phyloP scores from a whole-genome alignment of 2,888 invertebrate species.

The Dasysyrphus albostriatus region DNA sequence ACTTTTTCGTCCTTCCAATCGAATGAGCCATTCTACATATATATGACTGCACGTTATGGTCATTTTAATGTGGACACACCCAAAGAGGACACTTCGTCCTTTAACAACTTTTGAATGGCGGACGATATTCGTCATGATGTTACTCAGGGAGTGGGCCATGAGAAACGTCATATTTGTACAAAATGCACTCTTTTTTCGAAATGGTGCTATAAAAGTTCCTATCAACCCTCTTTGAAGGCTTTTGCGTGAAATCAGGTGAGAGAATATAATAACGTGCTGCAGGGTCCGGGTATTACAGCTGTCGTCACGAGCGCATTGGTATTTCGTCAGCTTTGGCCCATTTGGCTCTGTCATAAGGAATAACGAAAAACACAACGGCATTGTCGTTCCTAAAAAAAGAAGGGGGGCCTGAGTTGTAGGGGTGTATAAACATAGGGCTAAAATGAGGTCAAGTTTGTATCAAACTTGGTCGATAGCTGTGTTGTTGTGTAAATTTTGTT shows the following conservation, averaged over 20 bases:
- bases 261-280: slow-evolving; percentile 17
- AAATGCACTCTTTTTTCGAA: slow-evolving; percentile 23
- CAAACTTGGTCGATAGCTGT: slow-evolving; percentile 35
- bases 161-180: neutral
- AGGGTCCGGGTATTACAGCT: neutral
- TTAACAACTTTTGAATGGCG: neutral
- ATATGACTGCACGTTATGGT: slow-evolving; percentile 56
- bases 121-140: slow-evolving; percentile 14
- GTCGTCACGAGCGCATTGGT: neutral
- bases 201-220: slow-evolving; percentile 31
- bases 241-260: slow-evolving; percentile 21
- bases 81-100: slow-evolving; percentile 31
- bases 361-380: slow-evolving; percentile 7
- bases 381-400: neutral
- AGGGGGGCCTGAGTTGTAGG: slow-evolving; percentile 3
- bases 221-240: neutral
- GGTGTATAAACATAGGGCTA: slow-evolving; percentile 51
- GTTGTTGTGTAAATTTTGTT: slow-evolving; percentile 33
- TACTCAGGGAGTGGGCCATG: neutral
- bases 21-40: no score
- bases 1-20: slow-evolving; percentile 49
- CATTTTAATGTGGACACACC: slow-evolving; percentile 48
- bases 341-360: slow-evolving; percentile 24
- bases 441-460: slow-evolving; percentile 73
- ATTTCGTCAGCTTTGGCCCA: neutral